A percentile compares a stretch with the other conserved stretches of the same genome.
Evolutionary conservation across 2,113 vertebrate species (phyloP).

Genomic region (Ammospiza caudacuta): DNA sequence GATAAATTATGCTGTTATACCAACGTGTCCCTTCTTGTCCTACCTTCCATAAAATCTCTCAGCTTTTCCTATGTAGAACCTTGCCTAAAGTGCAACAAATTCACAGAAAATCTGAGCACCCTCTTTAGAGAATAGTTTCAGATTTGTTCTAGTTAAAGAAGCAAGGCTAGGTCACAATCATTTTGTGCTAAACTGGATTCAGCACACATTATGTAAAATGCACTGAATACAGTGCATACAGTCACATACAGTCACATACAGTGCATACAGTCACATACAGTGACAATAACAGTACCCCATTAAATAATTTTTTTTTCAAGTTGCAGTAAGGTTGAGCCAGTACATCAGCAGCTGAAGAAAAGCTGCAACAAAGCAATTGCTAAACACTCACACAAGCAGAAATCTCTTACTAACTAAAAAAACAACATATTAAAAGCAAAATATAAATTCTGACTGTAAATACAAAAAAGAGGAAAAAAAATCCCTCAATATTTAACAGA

Average conservation of each 20-base stretch:
- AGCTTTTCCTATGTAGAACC: background rate
- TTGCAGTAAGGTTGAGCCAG: background rate
- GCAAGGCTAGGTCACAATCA: background rate
- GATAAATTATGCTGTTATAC: background rate
- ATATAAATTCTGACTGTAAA: background rate
- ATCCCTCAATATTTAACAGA: background rate
- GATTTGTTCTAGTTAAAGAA: background rate
- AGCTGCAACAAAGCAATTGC: background rate
- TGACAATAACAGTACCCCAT: background rate
- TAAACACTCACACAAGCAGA: background rate
- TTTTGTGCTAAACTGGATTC: background rate
- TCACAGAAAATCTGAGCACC: background rate
- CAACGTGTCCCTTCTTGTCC: background rate
- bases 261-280: too few relatives aligned
- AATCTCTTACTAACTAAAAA: background rate
- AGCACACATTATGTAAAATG: background rate
- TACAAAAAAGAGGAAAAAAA: background rate
- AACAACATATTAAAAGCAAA: background rate
- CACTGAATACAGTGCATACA: background rate
- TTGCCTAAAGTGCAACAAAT: background rate
- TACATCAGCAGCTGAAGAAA: background rate
- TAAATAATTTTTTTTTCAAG: background rate
- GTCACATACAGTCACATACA: too few relatives aligned
- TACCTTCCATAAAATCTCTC: background rate
- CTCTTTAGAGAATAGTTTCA: background rate